A percentile compares a stretch with the other conserved stretches of the same genome.
These are phyloP conservation scores for Actinostola sp. DNA, from an alignment of 92 coral and sea anemone genomes.

Conservation along the genomic window DNA sequence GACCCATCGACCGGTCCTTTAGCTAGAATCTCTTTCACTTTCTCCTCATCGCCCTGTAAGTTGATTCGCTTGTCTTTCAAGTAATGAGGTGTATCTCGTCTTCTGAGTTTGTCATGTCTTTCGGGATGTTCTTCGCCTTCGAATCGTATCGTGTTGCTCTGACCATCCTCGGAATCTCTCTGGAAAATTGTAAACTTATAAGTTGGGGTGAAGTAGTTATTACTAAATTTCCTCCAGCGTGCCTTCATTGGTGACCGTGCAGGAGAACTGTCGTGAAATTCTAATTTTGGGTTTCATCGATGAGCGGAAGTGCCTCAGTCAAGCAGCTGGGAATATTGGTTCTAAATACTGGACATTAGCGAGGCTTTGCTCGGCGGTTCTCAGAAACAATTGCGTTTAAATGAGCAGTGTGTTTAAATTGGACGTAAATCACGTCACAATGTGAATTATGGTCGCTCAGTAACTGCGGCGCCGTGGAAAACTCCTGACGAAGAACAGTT, in stretches of 20 bases:
- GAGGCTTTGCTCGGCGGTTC: too few relatives aligned
- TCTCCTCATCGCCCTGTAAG: constrained; percentile 77
- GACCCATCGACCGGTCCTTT: constrained; percentile 66
- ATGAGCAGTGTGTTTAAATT: too few relatives aligned
- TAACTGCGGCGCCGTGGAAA: too few relatives aligned
- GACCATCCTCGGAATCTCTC: constrained; percentile 68
- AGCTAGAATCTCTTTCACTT: constrained; percentile 93
- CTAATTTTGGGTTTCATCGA: not conserved
- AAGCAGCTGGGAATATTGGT: not conserved
- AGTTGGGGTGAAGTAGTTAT: not conserved
- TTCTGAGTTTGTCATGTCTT: constrained; percentile 63
- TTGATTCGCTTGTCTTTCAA: constrained; percentile 88
- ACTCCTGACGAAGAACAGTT: too few relatives aligned
- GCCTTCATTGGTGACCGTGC: not conserved
- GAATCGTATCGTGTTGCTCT: constrained; percentile 76
- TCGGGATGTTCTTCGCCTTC: constrained; percentile 97
- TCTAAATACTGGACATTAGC: not conserved
- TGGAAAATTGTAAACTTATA: not conserved
- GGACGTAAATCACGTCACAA: too few relatives aligned
- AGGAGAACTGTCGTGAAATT: too few relatives aligned
- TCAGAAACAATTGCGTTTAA: too few relatives aligned
- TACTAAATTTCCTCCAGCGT: not conserved
- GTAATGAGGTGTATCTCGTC: constrained; percentile 97
- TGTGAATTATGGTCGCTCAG: too few relatives aligned
- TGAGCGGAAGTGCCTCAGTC: not conserved